phyloP scores from a whole-genome alignment of 2,113 vertebrate species.

The Platysternon megacephalum region DNA sequence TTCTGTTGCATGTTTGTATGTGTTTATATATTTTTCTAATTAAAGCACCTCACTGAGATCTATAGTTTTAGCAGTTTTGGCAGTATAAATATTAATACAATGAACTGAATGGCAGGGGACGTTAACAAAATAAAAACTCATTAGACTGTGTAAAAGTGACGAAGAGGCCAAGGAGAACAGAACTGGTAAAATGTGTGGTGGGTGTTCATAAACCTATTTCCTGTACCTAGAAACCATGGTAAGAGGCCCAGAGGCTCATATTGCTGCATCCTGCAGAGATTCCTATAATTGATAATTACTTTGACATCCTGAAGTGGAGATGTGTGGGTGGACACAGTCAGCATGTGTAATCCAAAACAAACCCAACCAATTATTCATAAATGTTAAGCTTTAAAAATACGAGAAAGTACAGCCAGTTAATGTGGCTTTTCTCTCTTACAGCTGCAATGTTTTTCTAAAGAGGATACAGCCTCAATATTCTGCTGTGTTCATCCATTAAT shows the following conservation, averaged over 20 bases:
- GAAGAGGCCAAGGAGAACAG: background rate
- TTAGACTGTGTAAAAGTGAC: background rate
- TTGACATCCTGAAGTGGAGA: background rate
- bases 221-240: background rate
- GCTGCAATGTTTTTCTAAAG: background rate
- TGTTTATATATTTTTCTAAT: background rate
- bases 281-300: background rate
- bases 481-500: background rate
- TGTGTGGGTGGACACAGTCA: background rate
- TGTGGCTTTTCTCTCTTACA: background rate
- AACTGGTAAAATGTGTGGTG: background rate
- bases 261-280: background rate
- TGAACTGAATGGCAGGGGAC: fast-evolving
- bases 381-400: background rate
- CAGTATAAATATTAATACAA: background rate
- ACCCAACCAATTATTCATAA: background rate
- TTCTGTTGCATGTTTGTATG: background rate
- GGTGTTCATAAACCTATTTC: background rate
- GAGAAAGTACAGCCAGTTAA: background rate
- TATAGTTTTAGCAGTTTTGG: background rate
- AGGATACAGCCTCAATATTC: background rate
- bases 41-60: background rate
- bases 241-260: background rate
- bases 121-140: background rate
- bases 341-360: background rate